These are phyloP conservation scores for Coboldia fuscipes DNA, from an alignment of 1,140 invertebrate genomes.

Conservation along the genomic window DNA sequence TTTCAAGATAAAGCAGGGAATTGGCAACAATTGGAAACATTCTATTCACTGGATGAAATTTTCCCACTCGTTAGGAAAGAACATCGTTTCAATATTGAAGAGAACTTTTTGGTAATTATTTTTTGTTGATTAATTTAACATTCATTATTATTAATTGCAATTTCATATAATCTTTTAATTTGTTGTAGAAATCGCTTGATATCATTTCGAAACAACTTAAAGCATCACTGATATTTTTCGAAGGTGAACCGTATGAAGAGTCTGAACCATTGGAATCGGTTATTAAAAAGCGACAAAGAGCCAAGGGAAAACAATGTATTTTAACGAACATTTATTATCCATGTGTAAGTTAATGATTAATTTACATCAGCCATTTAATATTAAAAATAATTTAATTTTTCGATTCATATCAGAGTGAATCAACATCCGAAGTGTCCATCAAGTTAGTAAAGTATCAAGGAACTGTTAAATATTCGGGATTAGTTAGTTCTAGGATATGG, in stretches of 20 bases:
- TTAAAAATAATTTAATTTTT: background rate
- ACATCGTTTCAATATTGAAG: slow-evolving; percentile 16
- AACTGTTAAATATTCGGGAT: slow-evolving; percentile 11
- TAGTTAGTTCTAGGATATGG: slow-evolving; percentile 13
- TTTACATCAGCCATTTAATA: background rate
- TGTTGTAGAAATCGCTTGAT: slow-evolving; percentile 9
- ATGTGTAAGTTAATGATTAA: background rate
- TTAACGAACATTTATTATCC: slow-evolving; percentile 1
- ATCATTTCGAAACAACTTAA: slow-evolving; percentile 4
- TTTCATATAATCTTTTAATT: background rate
- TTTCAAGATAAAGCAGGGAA: slow-evolving; percentile 16
- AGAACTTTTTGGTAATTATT: slow-evolving; percentile 10
- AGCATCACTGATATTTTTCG: background rate
- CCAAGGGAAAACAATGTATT: too few relatives aligned
- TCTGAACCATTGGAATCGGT: background rate
- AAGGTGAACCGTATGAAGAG: background rate
- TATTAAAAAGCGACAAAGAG: too few relatives aligned
- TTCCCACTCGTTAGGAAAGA: slow-evolving; percentile 11
- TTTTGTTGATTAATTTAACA: background rate
- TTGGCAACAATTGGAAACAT: slow-evolving; percentile 16
- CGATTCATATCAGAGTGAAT: background rate
- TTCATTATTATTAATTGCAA: background rate
- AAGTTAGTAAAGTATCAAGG: slow-evolving; percentile 11
- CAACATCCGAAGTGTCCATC: background rate
- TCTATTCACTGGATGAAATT: slow-evolving; percentile 16